Evolutionary conservation across 2,797 vertebrate species (phyloP), one percentile per base, ranked within the genome.

Genomic region (Oceanodroma leucorhoa): DNA sequence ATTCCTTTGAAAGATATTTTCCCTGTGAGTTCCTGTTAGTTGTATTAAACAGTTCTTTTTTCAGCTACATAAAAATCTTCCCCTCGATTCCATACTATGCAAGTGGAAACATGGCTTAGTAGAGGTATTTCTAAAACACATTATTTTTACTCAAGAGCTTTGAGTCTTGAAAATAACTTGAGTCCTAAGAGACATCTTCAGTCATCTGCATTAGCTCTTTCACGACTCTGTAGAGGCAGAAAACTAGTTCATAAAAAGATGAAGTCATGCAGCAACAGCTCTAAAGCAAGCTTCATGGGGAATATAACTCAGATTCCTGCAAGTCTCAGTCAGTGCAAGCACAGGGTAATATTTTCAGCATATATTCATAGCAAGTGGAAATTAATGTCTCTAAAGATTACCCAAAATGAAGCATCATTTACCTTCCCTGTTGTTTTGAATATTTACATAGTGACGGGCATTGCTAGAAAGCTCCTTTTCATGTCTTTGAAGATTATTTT

Each of bases 71-170:
- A 29, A 82, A 70, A 82, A 36, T 40, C 24, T 90, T 85, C 14
- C 15, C 26, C 5, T 65, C 38, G 29, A 6, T 66, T 80, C 43
- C 3, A 1, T 16, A 8, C 17, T 19, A 17, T 18, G 29, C 21
- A 54, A 46, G 9, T 54, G 34, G 45, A 75, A 83, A 92, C 22
- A 67, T 22, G 14, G 18, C 7, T 72, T 76, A 55, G 23, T 11
- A 62, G 81, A 71, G 2, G 15, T 82, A 48, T 79, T 80, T 90
- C 48, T 84, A 69, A 90, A 91, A 32, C 16, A 48, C 34, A 26
- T 72, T 75, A 36, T 61, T 93, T 91, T 93, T 87, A 69, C 62
- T 82, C 62, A 82, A 72, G 73, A 51, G 38, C 23, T 95, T 90
- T 69, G 54, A 54, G 48, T 76, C 83, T 91, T 93, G 55, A 84